Evolutionary conservation across 2,888 invertebrate species (phyloP).

Genomic region (Creontiades dilutus): DNA sequence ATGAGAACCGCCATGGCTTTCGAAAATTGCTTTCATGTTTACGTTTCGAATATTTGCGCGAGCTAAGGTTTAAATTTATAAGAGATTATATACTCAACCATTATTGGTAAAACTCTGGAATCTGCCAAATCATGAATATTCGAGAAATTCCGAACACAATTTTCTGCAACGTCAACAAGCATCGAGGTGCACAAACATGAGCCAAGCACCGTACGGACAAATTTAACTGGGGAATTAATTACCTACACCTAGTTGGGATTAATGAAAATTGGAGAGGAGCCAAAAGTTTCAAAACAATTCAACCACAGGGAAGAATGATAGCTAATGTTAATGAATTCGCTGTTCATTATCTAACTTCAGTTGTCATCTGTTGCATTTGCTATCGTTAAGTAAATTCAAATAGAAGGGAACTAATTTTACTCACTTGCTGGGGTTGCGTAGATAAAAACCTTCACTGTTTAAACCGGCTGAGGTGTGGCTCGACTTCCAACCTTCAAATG

Average conservation of each 20-base stretch:
- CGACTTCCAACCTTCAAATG: constrained; percentile 51
- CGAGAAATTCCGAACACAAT: not conserved
- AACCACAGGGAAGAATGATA: not conserved
- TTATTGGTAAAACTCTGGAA: not conserved
- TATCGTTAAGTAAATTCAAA: not conserved
- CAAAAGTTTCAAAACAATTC: not conserved
- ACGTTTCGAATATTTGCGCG: too few species aligned
- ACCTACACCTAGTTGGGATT: not conserved
- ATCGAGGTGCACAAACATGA: too few species aligned
- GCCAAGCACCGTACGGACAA: too few species aligned
- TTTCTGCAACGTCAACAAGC: not conserved
- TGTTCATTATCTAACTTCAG: not conserved
- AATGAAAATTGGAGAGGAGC: not conserved
- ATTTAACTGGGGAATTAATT: not conserved
- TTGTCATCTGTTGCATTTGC: too few species aligned
- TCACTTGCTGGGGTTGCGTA: constrained; percentile 6
- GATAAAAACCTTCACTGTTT: not conserved
- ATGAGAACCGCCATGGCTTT: too few species aligned
- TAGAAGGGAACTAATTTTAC: not conserved
- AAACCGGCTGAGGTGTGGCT: constrained; percentile 50
- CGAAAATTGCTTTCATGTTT: too few species aligned
- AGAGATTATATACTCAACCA: too few species aligned
- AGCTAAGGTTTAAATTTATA: too few species aligned
- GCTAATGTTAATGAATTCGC: not conserved
- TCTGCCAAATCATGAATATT: not conserved